Base-by-base conservation (phyloP, 1,140 invertebrate genomes). In the Subanguina moxae region DNA sequence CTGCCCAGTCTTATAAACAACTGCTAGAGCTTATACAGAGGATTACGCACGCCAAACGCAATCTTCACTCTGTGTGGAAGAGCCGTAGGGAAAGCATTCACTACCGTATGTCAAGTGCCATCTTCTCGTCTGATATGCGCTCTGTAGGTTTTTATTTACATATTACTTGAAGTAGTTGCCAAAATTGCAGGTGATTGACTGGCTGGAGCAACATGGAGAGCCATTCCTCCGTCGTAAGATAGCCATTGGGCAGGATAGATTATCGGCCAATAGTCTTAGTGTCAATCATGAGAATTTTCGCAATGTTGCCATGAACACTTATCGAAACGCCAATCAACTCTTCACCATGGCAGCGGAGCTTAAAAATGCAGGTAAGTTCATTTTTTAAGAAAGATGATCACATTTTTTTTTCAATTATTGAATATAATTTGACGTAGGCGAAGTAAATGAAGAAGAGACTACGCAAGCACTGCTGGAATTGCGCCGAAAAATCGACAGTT, bases 171-270 rank as follows among this genome's bases (percentile, higher is more conserved):
- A 52, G 17, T 15, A 52, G 48, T 3, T 19, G 48, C 3, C n/a
- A 52, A 7, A 5, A 52, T 83, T 84, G 42, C 30, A 91, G 89
- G 94, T 97, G 38, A 85, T 97, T 58, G 93, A 97, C 78, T 98
- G 94, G 94, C 83, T 99, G 58, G 90, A 93, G 64, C 94, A 95
- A 81, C 94, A 98, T 82, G 95, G 95, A n/a, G 93, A 97, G 86
- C 93, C 95, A 1, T 98, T 97, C 83, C 87, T 99, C 30, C 87
- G 90, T 73, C 97, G 97, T 83, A 97, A 97, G 83, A 91, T 90
- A 5, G 91, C 92, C 15, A 92, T 98, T 67, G 95, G 95, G 56
- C 87, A 92, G 71, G 95, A 93, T 86, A 85, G 27, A 30, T 30
- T 38, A 11, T 38, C 48, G 8, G 56, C 76, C 30, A 64, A 21